These are phyloP conservation scores for Leucopsar rothschildi DNA, from an alignment of 2,113 vertebrate genomes.

Conservation along the genomic window DNA sequence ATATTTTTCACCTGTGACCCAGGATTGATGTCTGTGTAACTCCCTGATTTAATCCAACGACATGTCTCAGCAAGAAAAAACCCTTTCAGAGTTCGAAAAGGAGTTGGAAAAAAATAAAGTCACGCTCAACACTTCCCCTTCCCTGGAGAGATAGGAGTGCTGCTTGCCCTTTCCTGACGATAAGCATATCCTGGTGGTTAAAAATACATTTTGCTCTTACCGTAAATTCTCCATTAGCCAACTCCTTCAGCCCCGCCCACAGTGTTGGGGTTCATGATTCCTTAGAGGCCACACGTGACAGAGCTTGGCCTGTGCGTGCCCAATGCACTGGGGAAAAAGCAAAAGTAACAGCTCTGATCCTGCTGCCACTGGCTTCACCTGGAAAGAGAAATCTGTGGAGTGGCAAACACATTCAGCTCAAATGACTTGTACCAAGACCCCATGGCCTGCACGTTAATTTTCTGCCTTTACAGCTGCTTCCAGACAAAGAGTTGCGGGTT, in stretches of 20 bases:
- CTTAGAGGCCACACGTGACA: neutral
- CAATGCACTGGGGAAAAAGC: neutral
- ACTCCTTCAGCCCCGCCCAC: constrained; percentile 3
- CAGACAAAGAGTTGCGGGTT: neutral
- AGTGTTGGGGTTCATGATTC: neutral
- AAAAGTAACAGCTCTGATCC: neutral
- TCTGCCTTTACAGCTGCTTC: neutral
- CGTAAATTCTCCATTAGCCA: constrained; percentile 35
- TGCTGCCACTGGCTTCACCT: neutral
- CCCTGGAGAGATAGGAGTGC: constrained; percentile 45
- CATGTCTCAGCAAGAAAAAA: constrained; percentile 3
- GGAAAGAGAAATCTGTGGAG: neutral
- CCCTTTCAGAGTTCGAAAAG: constrained; percentile 6
- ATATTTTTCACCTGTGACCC: constrained; percentile 42
- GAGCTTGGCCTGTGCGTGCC: rapidly evolving
- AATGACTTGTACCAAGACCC: neutral
- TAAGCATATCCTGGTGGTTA: constrained; percentile 68
- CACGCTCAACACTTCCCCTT: constrained; percentile 51
- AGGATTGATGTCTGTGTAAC: neutral
- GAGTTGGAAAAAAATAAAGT: constrained; percentile 46
- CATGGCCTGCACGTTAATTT: neutral
- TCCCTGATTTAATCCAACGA: neutral
- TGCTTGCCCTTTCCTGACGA: constrained; percentile 66
- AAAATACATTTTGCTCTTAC: constrained; percentile 63
- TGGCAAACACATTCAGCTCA: neutral